Percentiles rank a stretch among this genome's conserved stretches.
Evolutionary conservation across 2,113 vertebrate species (phyloP).

Genomic region (Tragulus kanchil): DNA sequence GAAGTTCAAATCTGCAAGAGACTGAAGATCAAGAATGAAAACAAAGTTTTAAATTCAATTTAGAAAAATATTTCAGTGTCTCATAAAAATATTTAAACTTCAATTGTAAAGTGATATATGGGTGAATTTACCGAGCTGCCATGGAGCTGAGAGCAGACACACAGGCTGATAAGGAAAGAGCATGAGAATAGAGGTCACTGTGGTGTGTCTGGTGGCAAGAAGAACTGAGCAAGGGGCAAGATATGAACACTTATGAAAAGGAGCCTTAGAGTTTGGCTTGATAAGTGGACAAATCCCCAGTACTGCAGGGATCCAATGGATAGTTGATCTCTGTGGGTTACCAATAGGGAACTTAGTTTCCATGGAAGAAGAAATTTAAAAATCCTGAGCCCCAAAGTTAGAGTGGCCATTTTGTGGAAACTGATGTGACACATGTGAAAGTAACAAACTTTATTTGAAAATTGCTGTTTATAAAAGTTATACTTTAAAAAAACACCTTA

Average conservation of each 20-base stretch:
- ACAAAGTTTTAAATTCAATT: too few relatives aligned
- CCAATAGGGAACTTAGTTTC: not conserved
- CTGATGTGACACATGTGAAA: not conserved
- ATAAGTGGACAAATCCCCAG: not conserved
- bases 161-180: not conserved
- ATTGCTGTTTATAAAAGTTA: not conserved
- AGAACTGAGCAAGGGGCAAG: not conserved
- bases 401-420: not conserved
- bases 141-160: not conserved
- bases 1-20: not conserved
- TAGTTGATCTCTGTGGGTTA: not conserved
- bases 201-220: not conserved
- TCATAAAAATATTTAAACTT: too few relatives aligned
- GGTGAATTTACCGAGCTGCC: accelerated
- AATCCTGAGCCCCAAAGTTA: not conserved
- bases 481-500: not conserved
- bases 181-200: not conserved
- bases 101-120: too few relatives aligned
- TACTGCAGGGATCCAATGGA: not conserved
- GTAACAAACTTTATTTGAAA: not conserved
- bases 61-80: not conserved
- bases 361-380: not conserved
- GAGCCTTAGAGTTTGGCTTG: not conserved
- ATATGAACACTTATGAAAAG: not conserved
- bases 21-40: not conserved